A percentile compares a stretch with the other conserved stretches of the same genome.
Evolutionary conservation across 2,113 vertebrate species (phyloP).

Genomic region (Osmerus mordax): DNA sequence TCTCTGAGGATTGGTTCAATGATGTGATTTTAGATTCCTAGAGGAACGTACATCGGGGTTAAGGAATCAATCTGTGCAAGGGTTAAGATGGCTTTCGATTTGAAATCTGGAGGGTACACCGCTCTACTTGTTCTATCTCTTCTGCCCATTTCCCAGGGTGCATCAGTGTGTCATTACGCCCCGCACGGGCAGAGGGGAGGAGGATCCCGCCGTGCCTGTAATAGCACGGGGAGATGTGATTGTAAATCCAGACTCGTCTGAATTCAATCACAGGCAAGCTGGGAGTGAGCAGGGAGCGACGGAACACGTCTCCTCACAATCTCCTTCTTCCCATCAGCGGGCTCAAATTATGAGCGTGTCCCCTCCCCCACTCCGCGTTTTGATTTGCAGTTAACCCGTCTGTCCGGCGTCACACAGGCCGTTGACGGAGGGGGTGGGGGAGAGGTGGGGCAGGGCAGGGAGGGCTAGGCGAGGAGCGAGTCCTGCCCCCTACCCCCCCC

Average conservation of each 20-base stretch:
- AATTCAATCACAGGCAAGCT: conserved; percentile 46
- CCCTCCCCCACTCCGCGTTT: neutral
- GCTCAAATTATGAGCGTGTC: conserved; percentile 14
- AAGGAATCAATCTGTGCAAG: conserved; percentile 56
- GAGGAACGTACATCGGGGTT: conserved; percentile 25
- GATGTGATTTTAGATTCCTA: conserved; percentile 33
- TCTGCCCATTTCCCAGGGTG: conserved; percentile 59
- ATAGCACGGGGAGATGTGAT: conserved; percentile 28
- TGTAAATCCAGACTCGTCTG: conserved; percentile 48
- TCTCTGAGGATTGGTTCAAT: conserved; percentile 16
- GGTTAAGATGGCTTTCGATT: conserved; percentile 61
- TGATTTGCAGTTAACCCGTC: neutral
- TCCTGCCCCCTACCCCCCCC: neutral
- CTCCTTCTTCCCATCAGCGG: conserved; percentile 21
- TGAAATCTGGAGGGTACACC: conserved; percentile 54
- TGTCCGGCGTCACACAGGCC: neutral
- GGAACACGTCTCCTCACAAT: neutral
- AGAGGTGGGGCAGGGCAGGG: neutral
- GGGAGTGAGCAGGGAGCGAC: neutral
- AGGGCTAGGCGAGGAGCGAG: neutral
- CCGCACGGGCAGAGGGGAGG: conserved; percentile 4
- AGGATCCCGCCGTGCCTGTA: conserved; percentile 19
- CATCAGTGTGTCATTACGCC: conserved; percentile 50
- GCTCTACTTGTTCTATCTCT: conserved; percentile 41
- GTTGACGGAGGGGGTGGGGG: neutral